These are phyloP conservation scores for Deroplatys truncata DNA, from an alignment of 2,888 invertebrate genomes.

Conservation along the genomic window DNA sequence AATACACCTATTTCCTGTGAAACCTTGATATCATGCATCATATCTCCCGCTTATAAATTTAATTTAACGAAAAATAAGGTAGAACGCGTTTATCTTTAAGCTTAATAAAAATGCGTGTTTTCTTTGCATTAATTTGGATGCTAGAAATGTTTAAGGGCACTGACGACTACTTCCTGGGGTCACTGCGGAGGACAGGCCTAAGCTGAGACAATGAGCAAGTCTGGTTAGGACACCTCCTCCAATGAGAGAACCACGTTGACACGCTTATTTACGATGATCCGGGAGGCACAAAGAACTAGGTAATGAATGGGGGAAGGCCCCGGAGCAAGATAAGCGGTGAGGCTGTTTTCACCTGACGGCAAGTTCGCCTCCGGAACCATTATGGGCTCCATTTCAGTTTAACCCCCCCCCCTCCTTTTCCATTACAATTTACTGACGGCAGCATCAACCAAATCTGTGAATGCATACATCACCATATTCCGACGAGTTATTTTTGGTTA, in stretches of 20 bases:
- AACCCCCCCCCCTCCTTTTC: neutral
- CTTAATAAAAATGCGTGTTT: no score
- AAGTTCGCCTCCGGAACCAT: neutral
- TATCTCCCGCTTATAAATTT: no score
- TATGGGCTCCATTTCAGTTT: neutral
- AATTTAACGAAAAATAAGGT: no score
- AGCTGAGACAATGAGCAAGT: no score
- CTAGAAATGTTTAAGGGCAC: no score
- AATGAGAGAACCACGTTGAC: neutral
- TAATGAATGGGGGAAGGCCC: neutral
- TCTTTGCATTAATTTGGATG: no score
- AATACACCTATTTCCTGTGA: no score
- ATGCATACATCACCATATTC: neutral
- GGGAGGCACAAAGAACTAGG: neutral
- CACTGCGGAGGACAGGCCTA: no score
- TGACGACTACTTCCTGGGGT: no score
- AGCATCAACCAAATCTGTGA: neutral
- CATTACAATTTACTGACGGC: neutral
- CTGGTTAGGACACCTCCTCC: rapidly evolving
- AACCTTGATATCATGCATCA: no score
- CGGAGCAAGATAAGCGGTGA: neutral
- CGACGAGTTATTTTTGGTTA: neutral
- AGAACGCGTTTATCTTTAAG: no score
- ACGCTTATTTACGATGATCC: neutral
- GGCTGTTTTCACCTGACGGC: neutral